These are phyloP conservation scores for Galleria mellonella DNA, from an alignment of 1,140 invertebrate species.

Conservation along the genomic window DNA sequence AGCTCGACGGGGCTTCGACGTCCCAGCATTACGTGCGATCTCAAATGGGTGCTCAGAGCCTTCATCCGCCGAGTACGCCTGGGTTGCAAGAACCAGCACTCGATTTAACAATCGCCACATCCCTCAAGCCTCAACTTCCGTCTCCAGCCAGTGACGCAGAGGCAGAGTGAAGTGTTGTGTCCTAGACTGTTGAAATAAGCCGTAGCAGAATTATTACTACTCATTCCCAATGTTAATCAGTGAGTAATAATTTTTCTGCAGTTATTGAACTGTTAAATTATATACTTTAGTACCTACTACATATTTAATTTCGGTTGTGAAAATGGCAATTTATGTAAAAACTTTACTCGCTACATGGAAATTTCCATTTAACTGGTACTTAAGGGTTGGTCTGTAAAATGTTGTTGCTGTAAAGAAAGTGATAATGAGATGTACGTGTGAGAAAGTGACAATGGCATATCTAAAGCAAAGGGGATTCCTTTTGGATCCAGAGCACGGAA, in stretches of 20 bases:
- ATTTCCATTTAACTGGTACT: conserved; percentile 55
- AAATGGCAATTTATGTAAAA: conserved; percentile 70
- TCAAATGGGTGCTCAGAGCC: background rate
- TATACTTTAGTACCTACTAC: conserved; percentile 50
- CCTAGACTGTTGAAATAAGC: conserved; percentile 39
- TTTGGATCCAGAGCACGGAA: no score
- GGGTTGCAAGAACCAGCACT: conserved; percentile 39
- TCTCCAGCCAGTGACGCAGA: conserved; percentile 32
- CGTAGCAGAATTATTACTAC: conserved; percentile 36
- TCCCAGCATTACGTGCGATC: background rate
- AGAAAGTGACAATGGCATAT: conserved; percentile 46
- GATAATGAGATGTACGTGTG: conserved; percentile 39
- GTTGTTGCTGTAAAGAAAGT: conserved; percentile 52
- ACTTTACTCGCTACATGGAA: conserved; percentile 59
- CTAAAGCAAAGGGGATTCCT: conserved; percentile 11
- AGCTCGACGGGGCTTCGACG: conserved; percentile 9
- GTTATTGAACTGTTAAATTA: conserved; percentile 56
- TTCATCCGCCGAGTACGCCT: background rate
- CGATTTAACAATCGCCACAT: conserved; percentile 35
- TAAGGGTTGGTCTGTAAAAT: conserved; percentile 46
- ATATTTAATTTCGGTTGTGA: conserved; percentile 74
- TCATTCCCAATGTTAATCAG: conserved; percentile 10
- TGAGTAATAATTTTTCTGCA: conserved; percentile 43
- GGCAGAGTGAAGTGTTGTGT: conserved; percentile 62
- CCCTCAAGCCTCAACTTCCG: conserved; percentile 29